These are phyloP conservation scores for Boulengeromyrus knoepffleri DNA, from an alignment of 2,113 vertebrate genomes.

Conservation along the genomic window DNA sequence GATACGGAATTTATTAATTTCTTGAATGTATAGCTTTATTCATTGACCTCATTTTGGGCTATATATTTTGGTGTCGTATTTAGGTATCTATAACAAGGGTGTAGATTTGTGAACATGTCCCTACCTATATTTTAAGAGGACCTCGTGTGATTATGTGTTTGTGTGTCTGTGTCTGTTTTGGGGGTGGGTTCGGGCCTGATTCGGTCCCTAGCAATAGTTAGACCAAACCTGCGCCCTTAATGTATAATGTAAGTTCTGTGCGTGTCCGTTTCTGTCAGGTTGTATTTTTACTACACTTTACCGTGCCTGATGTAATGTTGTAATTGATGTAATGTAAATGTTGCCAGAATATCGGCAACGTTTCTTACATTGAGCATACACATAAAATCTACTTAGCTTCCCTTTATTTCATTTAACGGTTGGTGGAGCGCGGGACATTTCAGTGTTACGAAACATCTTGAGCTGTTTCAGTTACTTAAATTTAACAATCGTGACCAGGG, in stretches of 20 bases:
- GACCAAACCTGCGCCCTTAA: background rate
- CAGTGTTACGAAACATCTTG: background rate
- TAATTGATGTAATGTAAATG: background rate
- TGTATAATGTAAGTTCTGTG: background rate
- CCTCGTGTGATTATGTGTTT: no score
- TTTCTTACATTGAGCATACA: background rate
- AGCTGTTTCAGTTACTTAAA: background rate
- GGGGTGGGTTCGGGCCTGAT: no score
- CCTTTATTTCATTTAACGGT: background rate
- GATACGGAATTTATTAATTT: background rate
- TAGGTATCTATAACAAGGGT: background rate
- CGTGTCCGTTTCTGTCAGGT: background rate
- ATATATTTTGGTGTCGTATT: background rate
- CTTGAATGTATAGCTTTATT: background rate
- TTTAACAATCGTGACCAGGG: background rate
- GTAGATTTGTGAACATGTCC: background rate
- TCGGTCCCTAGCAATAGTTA: no score
- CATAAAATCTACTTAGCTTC: background rate
- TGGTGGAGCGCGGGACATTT: background rate
- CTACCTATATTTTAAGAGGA: no score
- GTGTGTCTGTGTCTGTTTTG: no score
- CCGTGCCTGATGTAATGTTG: background rate
- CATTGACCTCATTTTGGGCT: background rate
- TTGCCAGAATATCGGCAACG: background rate
- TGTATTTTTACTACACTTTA: background rate